These are phyloP conservation scores for Muscicapa adusta DNA, from an alignment of 2,113 vertebrate species.

Conservation along the genomic window DNA sequence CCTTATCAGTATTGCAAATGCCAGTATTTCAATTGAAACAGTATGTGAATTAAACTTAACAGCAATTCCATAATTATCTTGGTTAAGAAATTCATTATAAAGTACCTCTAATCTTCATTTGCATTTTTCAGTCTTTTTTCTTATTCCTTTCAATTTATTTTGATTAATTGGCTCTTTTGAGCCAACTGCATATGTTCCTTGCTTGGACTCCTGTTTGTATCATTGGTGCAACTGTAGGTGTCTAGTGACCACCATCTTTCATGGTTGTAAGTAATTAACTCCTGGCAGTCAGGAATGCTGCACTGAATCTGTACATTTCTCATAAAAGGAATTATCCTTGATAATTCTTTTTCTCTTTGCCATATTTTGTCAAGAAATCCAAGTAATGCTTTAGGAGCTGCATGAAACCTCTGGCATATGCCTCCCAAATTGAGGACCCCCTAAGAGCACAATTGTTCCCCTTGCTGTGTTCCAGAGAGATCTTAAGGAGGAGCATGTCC, in stretches of 20 bases:
- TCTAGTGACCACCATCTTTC: background rate
- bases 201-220: background rate
- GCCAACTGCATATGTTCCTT: background rate
- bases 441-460: background rate
- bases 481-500: background rate
- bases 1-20: slow-evolving; percentile 30
- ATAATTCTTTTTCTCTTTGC: background rate
- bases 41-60: slow-evolving; percentile 33
- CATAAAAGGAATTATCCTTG: background rate
- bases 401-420: background rate
- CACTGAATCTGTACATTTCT: background rate
- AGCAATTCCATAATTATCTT: slow-evolving; percentile 30
- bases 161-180: slow-evolving; percentile 50
- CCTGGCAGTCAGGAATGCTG: background rate
- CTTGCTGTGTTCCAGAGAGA: slow-evolving; percentile 11
- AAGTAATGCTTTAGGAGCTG: background rate
- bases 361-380: background rate
- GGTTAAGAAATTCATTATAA: slow-evolving; percentile 39
- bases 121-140: slow-evolving; percentile 35
- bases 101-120: slow-evolving; percentile 47
- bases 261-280: background rate
- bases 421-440: background rate
- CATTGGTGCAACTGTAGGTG: background rate
- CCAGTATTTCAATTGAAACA: slow-evolving; percentile 2
- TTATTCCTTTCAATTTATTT: slow-evolving; percentile 29